Evolutionary conservation across 2,113 vertebrate genomes (phyloP).

Genomic region (Myrmophylax atrothorax): DNA sequence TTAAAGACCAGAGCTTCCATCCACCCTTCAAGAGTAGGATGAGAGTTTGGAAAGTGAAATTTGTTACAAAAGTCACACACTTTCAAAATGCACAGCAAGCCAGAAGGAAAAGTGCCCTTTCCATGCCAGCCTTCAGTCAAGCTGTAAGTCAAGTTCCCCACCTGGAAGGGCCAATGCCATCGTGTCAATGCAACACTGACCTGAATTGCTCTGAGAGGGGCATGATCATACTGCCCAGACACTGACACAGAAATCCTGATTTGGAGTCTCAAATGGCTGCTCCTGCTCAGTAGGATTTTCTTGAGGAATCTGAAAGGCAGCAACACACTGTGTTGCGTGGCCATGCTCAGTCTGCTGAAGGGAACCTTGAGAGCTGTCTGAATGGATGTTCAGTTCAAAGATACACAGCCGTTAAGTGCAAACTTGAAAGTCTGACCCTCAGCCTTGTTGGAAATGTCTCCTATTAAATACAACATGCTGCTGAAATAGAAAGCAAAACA

Average conservation of each 20-base stretch:
- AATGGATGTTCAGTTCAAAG: background rate
- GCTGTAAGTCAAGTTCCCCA: background rate
- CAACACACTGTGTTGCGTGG: background rate
- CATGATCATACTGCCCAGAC: background rate
- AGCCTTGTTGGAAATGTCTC: slow-evolving; percentile 38
- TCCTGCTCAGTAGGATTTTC: background rate
- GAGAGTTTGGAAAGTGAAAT: background rate
- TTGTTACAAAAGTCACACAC: background rate
- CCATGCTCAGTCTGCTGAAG: background rate
- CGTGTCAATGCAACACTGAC: background rate
- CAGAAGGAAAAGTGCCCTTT: background rate
- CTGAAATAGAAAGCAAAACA: background rate
- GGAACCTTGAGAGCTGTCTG: background rate
- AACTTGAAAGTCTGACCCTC: slow-evolving; percentile 49
- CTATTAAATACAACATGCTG: slow-evolving; percentile 13
- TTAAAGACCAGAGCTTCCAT: background rate
- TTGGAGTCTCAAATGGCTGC: background rate
- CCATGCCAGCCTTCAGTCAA: background rate
- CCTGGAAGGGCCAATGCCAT: background rate
- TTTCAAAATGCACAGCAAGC: background rate
- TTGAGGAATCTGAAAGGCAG: background rate
- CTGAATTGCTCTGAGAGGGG: background rate
- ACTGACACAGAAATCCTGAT: background rate
- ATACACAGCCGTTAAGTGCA: background rate
- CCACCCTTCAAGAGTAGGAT: background rate